These are phyloP conservation scores for Caenorhabditis sp. DNA, from an alignment of 2,888 invertebrate genomes.

Conservation along the genomic window DNA sequence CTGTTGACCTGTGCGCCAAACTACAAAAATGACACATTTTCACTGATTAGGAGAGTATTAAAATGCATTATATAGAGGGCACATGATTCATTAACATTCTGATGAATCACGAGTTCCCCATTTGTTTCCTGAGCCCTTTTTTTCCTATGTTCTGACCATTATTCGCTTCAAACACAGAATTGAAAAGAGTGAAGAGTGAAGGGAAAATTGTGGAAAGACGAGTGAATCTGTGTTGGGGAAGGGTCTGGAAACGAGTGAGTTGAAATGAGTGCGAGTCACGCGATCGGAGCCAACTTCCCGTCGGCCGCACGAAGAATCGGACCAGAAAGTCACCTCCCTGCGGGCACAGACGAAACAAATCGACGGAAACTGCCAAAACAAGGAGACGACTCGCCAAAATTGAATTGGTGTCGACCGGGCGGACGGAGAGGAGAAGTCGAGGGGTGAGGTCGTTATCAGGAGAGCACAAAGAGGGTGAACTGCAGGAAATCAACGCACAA, in stretches of 20 bases:
- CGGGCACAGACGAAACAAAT: not conserved
- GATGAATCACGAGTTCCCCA: no score
- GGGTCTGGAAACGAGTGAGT: not conserved
- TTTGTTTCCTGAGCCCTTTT: no score
- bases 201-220: not conserved
- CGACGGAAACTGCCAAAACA: not conserved
- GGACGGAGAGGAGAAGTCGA: not conserved
- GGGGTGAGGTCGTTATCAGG: not conserved
- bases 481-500: slow-evolving; percentile 3
- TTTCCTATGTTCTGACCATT: no score
- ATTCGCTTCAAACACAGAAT: no score
- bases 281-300: slow-evolving; percentile 10
- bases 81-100: no score
- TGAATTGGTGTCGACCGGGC: slow-evolving; percentile 5
- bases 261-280: slow-evolving; percentile 16
- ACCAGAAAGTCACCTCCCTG: slow-evolving; percentile 8
- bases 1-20: no score
- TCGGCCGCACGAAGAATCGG: not conserved
- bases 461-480: not conserved
- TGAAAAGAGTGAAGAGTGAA: not conserved
- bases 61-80: no score
- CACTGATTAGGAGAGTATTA: no score
- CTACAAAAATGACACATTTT: no score
- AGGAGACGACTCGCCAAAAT: slow-evolving; percentile 4
- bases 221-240: not conserved